phyloP scores from a whole-genome alignment of 2,888 invertebrate genomes.

The Lamellibrachia columna region DNA sequence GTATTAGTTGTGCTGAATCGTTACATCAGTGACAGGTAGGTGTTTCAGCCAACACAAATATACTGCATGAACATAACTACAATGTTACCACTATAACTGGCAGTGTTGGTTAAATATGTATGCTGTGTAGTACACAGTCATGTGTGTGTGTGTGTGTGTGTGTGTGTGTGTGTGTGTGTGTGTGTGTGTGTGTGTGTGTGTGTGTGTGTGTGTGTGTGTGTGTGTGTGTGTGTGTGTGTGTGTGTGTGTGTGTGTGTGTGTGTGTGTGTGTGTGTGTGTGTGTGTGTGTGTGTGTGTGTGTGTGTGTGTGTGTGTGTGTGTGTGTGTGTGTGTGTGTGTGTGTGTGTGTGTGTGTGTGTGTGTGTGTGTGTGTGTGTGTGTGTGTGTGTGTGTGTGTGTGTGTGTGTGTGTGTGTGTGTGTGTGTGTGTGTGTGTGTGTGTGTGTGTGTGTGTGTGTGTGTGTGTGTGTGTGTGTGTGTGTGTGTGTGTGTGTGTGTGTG shows the following conservation, averaged over 20 bases:
- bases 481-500: constrained; percentile 19
- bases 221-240: constrained; percentile 19
- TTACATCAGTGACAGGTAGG: no score
- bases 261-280: constrained; percentile 19
- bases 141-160: constrained; percentile 19
- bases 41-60: no score
- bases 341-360: constrained; percentile 17
- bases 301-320: constrained; percentile 17
- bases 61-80: no score
- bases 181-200: constrained; percentile 19
- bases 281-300: constrained; percentile 19
- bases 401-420: constrained; percentile 19
- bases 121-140: constrained; percentile 9
- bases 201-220: constrained; percentile 17
- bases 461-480: constrained; percentile 19
- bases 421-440: constrained; percentile 19
- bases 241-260: constrained; percentile 19
- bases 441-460: constrained; percentile 17
- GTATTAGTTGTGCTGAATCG: no score
- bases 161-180: constrained; percentile 19
- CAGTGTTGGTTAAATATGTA: not conserved
- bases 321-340: constrained; percentile 17
- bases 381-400: not conserved
- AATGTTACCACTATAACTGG: no score
- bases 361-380: not conserved